phyloP scores from a whole-genome alignment of 2,888 invertebrate species.

The Rhodophaea formosa region DNA sequence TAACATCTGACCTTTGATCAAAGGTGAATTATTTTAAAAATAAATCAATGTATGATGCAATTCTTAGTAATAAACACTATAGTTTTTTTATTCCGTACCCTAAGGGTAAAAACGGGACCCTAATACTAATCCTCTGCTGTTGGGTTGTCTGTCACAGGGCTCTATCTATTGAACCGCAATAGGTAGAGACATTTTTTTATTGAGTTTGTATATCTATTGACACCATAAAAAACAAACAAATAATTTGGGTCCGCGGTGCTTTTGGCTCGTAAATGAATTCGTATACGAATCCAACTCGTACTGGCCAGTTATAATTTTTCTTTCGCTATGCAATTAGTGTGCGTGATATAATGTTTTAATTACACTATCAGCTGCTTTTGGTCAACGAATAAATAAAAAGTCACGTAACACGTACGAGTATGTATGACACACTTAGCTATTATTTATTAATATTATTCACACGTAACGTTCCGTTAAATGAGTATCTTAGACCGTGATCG shows the following conservation, averaged over 20 bases:
- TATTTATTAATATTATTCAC: not conserved
- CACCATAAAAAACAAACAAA: no score
- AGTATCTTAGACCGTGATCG: not conserved
- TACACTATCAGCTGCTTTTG: conserved; percentile 33
- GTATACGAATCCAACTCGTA: not conserved
- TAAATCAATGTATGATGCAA: not conserved
- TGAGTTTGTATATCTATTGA: no score
- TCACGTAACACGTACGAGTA: conserved; percentile 53
- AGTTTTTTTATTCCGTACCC: no score
- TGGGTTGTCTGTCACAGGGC: no score
- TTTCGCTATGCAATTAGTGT: not conserved
- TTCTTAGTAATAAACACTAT: no score
- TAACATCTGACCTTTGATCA: conserved; percentile 18
- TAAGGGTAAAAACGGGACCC: no score
- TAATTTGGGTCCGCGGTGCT: no score
- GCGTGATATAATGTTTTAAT: conserved; percentile 32
- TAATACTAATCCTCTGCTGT: no score
- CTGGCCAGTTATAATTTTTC: not conserved
- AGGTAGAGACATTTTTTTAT: no score
- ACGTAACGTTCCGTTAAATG: conserved; percentile 1
- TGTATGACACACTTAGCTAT: conserved; percentile 34
- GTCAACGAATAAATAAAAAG: conserved; percentile 41
- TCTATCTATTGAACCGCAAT: no score
- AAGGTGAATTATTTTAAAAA: conserved; percentile 42
- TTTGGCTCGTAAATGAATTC: no score